These are phyloP conservation scores for Daboia siamensis DNA, from an alignment of 2,113 vertebrate genomes.

Conservation along the genomic window DNA sequence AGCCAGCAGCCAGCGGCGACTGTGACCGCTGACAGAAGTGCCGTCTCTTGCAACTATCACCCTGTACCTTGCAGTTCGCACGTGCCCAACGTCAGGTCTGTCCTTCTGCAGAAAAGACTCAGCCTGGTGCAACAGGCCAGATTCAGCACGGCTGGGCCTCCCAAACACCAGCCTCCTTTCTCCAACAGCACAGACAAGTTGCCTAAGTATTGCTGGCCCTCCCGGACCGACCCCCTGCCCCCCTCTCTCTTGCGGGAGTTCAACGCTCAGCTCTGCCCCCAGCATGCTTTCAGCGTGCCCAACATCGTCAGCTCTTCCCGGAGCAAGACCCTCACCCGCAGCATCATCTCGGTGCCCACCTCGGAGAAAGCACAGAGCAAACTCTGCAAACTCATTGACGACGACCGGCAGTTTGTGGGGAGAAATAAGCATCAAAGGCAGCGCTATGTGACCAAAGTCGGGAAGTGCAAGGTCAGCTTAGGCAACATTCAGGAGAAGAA, in stretches of 20 bases:
- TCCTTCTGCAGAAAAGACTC: constrained; percentile 18
- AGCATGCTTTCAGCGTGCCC: constrained; percentile 33
- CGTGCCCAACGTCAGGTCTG: neutral
- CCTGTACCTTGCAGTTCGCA: neutral
- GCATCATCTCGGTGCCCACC: neutral
- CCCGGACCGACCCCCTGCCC: neutral
- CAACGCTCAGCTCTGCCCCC: neutral
- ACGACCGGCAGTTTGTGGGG: constrained; percentile 51
- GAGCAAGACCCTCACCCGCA: constrained; percentile 16
- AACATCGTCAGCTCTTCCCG: constrained; percentile 23
- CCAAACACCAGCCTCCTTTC: constrained; percentile 34
- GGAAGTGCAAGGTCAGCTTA: constrained; percentile 81
- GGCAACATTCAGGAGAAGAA: constrained; percentile 78
- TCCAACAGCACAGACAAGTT: constrained; percentile 40
- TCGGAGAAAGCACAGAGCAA: constrained; percentile 55
- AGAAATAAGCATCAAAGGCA: constrained; percentile 67
- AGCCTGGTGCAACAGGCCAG: constrained; percentile 17
- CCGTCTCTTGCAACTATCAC: constrained; percentile 36
- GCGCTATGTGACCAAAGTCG: constrained; percentile 80
- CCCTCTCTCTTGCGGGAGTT: neutral
- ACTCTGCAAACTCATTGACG: constrained; percentile 74
- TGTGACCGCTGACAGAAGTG: constrained; percentile 41
- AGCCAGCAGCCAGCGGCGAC: neutral
- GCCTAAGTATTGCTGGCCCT: constrained; percentile 29
- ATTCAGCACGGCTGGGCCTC: neutral